Conservation (phyloP, 2,797 vertebrate genomes). For the Odontamblyopus lacepedii region DNA sequence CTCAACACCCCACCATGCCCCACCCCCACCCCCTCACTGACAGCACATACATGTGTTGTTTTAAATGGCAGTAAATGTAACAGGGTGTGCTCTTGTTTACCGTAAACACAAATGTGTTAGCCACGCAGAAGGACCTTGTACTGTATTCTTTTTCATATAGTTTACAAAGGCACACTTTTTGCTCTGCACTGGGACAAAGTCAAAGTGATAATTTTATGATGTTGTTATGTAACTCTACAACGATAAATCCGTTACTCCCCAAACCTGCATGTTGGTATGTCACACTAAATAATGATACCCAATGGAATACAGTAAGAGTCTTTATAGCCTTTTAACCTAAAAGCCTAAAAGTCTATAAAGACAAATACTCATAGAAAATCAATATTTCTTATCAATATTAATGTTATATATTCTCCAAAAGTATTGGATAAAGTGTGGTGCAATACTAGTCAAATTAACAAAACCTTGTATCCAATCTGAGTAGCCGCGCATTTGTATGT, state of each 20-base stretch:
- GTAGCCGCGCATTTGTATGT: background rate
- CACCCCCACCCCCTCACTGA: too few relatives aligned
- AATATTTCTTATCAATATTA: background rate
- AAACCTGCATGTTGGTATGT: background rate
- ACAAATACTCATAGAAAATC: background rate
- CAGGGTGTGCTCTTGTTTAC: background rate
- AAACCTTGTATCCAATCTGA: background rate
- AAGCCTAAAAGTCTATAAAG: too few relatives aligned
- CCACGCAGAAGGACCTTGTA: background rate
- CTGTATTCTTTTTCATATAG: background rate
- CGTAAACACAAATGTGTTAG: background rate
- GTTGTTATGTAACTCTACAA: background rate
- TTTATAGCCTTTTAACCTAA: background rate
- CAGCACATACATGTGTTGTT: too few relatives aligned
- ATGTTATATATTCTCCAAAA: background rate
- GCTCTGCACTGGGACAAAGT: background rate
- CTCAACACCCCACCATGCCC: background rate
- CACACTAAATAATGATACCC: background rate
- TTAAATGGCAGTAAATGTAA: background rate
- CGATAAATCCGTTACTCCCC: slow-evolving; percentile 5
- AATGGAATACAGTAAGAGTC: background rate
- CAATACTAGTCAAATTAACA: background rate
- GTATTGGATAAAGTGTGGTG: background rate
- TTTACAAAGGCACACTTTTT: background rate
- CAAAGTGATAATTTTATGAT: background rate